Base-by-base conservation (phyloP, 2,888 invertebrate species). In the Caenorhabditis doughertyi region DNA sequence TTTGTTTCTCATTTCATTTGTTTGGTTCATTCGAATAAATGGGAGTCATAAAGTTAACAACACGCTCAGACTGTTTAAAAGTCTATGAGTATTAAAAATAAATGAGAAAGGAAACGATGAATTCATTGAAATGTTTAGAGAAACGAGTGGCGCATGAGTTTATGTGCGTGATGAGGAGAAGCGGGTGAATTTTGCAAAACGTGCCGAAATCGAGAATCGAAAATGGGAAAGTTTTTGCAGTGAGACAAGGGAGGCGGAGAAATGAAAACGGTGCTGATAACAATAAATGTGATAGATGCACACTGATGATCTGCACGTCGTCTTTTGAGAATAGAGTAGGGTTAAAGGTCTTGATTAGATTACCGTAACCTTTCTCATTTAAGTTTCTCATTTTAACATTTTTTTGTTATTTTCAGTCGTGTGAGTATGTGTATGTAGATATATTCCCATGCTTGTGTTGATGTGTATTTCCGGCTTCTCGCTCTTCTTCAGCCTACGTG, bases 131-230 rank as follows among this genome's bases (percentile, higher is more conserved):
- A 65, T 51, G 47, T 51, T 35, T 32, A 32, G 16, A 32, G 49
- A 47, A 62, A 47, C 47, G 64, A 64, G 44, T 21, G 11, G 8
- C 47, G 27, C 25, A 21, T 25, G 47, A 32, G 67, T 65, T 16
- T 68, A 60, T 67, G 67, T 68, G 68, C 68, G 67, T 76, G 68
- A 32, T 65, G 65, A 29, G 18, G 44, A 55, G 32, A 44, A 64
- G 73, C 64, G 58, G 29, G 60, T 29, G 60, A 68, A 68, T 76
- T 68, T 39, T 29, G 51, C 56, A 67, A 76, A 68, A 76, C 76
- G 76, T 76, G 76, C 76, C 58, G 49, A 76, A 76, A 53, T 64
- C 47, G 73, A 73, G 64, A 73, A 44, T 64, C 27, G 53, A 68
- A 67, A 68, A 60, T 67, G 65, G 55, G 32, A 56, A 58, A 65